A percentile compares a stretch with the other conserved stretches of the same genome.
These are phyloP conservation scores for Characodon lateralis DNA, from an alignment of 2,797 vertebrate genomes.

Conservation along the genomic window DNA sequence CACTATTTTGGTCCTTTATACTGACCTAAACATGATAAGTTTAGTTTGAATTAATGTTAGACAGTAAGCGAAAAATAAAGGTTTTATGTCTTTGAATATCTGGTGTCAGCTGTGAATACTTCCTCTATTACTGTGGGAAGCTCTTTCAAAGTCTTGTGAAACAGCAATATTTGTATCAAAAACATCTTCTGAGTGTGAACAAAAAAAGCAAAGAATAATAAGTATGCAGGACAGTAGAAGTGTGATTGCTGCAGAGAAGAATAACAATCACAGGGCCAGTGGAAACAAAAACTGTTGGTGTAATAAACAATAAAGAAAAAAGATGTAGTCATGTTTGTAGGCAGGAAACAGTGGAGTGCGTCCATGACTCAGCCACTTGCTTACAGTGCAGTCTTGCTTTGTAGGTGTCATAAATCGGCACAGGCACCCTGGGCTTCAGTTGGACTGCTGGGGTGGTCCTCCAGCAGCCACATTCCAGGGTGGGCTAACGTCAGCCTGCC, in stretches of 20 bases:
- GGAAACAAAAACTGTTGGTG: conserved; percentile 17
- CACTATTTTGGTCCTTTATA: not conserved
- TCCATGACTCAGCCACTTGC: conserved; percentile 53
- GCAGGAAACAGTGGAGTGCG: conserved; percentile 35
- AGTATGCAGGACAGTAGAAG: not conserved
- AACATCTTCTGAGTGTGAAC: not conserved
- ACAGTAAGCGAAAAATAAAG: not conserved
- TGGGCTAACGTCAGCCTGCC: conserved; percentile 72
- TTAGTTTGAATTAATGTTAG: not conserved
- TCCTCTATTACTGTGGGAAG: not conserved
- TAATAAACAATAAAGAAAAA: conserved; percentile 10
- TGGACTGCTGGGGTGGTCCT: conserved; percentile 74
- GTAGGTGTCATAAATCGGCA: conserved; percentile 69
- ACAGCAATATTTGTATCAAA: not conserved
- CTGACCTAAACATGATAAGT: not conserved
- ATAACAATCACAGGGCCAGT: conserved; percentile 5
- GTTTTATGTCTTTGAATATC: not conserved
- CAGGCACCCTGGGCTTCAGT: conserved; percentile 52
- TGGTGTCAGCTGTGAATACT: not conserved
- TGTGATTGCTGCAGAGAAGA: conserved; percentile 15
- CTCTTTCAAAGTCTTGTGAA: not conserved
- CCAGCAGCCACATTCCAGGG: conserved; percentile 61
- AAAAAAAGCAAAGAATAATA: conserved; percentile 1
- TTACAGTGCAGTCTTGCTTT: conserved; percentile 56
- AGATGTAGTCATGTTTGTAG: conserved; percentile 31